Evolutionary conservation across 1,140 invertebrate species (phyloP).

Genomic region (Centruroides sculpturatus): DNA sequence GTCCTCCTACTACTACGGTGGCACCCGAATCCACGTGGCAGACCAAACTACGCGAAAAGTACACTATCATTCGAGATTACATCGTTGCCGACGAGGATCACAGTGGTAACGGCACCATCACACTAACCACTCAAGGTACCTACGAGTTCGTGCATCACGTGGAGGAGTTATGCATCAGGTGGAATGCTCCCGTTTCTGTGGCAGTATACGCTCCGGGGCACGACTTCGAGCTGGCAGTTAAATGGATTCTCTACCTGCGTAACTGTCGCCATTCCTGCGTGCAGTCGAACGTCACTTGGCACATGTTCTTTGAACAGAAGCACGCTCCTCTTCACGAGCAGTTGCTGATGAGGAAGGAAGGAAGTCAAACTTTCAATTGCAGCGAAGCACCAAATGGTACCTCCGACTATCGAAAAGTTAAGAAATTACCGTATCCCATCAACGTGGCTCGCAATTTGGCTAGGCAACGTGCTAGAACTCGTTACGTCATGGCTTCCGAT

Average conservation of each 20-base stretch:
- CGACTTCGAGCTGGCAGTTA: constrained; percentile 44
- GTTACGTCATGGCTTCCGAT: constrained; percentile 23
- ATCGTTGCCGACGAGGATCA: constrained; percentile 25
- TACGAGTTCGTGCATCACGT: constrained; percentile 80
- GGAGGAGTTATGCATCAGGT: constrained; percentile 55
- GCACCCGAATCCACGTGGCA: constrained; percentile 36
- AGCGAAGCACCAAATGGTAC: neutral
- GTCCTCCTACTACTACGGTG: constrained; percentile 19
- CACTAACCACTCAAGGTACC: constrained; percentile 73
- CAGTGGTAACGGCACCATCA: constrained; percentile 65
- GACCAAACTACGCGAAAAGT: constrained; percentile 45
- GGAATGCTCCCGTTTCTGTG: constrained; percentile 55
- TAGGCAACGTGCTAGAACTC: constrained; percentile 17
- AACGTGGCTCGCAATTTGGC: constrained; percentile 25
- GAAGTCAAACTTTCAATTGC: neutral
- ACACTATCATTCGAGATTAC: constrained; percentile 37
- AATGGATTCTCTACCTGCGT: constrained; percentile 43
- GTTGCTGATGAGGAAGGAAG: neutral
- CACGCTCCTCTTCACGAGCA: neutral
- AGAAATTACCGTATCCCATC: constrained; percentile 24
- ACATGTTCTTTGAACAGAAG: constrained; percentile 16
- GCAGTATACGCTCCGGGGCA: constrained; percentile 57
- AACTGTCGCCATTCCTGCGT: constrained; percentile 19
- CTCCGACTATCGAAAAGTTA: neutral
- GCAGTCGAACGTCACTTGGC: constrained; percentile 17